Percentiles rank a stretch among this genome's conserved stretches.
These are phyloP conservation scores for Apamea monoglypha DNA, from an alignment of 2,888 invertebrate genomes.

Conservation along the genomic window DNA sequence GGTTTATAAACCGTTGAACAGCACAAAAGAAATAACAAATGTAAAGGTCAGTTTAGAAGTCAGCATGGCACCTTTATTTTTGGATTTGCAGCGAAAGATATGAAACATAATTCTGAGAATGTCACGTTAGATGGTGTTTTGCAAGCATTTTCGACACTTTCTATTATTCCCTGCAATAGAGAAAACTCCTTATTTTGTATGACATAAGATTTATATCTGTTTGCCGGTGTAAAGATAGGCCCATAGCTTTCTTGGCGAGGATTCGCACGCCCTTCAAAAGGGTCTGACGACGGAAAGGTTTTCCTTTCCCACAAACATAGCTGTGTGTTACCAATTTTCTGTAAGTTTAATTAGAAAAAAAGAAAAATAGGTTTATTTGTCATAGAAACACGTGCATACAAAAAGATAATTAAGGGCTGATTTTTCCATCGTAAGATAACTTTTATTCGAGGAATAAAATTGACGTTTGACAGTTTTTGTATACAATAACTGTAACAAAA, in stretches of 20 bases:
- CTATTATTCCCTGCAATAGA: conserved; percentile 12
- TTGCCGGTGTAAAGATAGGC: conserved; percentile 33
- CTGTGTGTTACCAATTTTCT: conserved; percentile 43
- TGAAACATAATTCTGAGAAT: conserved; percentile 66
- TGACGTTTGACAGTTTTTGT: too few relatives aligned
- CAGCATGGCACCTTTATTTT: conserved; percentile 63
- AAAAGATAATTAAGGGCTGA: not conserved
- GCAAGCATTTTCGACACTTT: conserved; percentile 60
- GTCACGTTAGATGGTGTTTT: conserved; percentile 64
- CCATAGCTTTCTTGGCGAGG: conserved; percentile 38
- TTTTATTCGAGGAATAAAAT: too few relatives aligned
- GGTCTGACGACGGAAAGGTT: conserved; percentile 62
- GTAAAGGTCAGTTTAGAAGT: conserved; percentile 64
- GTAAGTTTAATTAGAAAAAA: conserved; percentile 47
- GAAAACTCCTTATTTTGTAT: conserved; percentile 32
- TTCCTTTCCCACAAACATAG: conserved; percentile 55
- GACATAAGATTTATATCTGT: conserved; percentile 26
- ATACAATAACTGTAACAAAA: too few relatives aligned
- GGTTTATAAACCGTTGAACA: conserved; percentile 40
- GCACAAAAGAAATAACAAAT: conserved; percentile 68
- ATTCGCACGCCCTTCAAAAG: conserved; percentile 62
- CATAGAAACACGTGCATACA: not conserved
- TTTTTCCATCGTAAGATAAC: too few relatives aligned
- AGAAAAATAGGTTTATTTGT: not conserved
- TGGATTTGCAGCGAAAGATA: conserved; percentile 64